Percentiles rank a stretch among this genome's conserved stretches.
These are phyloP conservation scores for Aphidius colemani DNA, from an alignment of 2,888 invertebrate species.

Conservation along the genomic window DNA sequence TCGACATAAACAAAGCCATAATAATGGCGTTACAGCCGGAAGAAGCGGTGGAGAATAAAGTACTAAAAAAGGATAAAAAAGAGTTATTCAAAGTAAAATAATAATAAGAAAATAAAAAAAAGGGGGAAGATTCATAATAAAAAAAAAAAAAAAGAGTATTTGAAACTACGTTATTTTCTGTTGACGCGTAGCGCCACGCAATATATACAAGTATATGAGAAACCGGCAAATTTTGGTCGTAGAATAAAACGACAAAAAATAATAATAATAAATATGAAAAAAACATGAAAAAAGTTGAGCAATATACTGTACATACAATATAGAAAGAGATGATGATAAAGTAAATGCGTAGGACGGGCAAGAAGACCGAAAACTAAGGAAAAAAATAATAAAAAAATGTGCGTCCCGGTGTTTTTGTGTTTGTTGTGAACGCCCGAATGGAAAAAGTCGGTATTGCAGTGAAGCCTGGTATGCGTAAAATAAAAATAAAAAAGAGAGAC, in stretches of 20 bases:
- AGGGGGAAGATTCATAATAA: constrained; percentile 3
- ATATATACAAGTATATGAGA: background rate
- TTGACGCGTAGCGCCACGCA: constrained; percentile 3
- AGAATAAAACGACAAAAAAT: too few species aligned
- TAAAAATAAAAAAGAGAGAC: background rate
- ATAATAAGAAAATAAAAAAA: constrained; percentile 1
- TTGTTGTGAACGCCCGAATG: background rate
- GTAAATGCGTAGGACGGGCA: background rate
- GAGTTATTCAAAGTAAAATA: background rate
- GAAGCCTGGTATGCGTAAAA: background rate
- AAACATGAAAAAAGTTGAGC: too few species aligned
- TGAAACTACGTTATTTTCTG: background rate
- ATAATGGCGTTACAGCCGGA: constrained; percentile 21
- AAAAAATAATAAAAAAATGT: background rate
- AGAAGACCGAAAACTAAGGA: background rate
- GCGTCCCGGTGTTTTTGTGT: background rate
- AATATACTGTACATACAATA: too few species aligned
- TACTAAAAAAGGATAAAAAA: background rate
- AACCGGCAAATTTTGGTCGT: background rate
- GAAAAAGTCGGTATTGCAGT: background rate
- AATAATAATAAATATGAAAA: too few species aligned
- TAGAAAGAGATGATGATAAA: too few species aligned
- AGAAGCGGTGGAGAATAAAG: constrained; percentile 4
- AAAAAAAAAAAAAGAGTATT: background rate
- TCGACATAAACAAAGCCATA: constrained; percentile 33